phyloP scores from a whole-genome alignment of 2,113 vertebrate species.

The Thalassarche chlororhynchos region DNA sequence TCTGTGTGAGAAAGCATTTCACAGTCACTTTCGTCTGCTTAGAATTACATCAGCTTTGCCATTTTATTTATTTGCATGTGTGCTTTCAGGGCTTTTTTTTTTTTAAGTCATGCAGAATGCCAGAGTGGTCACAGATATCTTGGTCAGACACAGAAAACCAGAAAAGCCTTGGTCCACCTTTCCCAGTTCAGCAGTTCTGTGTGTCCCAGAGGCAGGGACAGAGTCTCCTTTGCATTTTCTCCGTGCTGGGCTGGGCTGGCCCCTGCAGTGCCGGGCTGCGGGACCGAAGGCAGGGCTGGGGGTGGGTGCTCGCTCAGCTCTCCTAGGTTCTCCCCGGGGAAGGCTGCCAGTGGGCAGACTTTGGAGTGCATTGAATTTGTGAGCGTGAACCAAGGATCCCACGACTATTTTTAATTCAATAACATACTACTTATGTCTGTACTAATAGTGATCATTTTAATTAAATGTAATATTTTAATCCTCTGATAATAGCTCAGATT shows the following conservation, averaged over 20 bases:
- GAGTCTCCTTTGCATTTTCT: background rate
- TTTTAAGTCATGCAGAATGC: background rate
- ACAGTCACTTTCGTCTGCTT: background rate
- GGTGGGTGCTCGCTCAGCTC: background rate
- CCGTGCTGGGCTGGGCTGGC: background rate
- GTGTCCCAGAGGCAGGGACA: background rate
- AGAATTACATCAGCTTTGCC: background rate
- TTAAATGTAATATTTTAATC: background rate
- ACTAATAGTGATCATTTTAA: background rate
- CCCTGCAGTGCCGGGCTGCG: rapidly evolving
- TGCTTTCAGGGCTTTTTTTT: rapidly evolving
- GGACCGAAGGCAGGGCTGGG: background rate
- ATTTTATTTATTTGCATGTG: background rate
- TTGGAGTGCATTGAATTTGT: rapidly evolving
- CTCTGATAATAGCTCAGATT: background rate
- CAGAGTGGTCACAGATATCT: background rate
- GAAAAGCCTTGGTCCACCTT: background rate
- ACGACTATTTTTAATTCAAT: background rate
- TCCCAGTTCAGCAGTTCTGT: background rate
- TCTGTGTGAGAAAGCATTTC: background rate
- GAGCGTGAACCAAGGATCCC: background rate
- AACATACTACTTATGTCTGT: background rate
- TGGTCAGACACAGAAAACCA: background rate
- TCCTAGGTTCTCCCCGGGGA: background rate
- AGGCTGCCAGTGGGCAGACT: background rate